Percentiles rank a stretch among this genome's conserved stretches.
Conservation (phyloP, 1,140 invertebrate species). For the Drosophila repletoides region DNA sequence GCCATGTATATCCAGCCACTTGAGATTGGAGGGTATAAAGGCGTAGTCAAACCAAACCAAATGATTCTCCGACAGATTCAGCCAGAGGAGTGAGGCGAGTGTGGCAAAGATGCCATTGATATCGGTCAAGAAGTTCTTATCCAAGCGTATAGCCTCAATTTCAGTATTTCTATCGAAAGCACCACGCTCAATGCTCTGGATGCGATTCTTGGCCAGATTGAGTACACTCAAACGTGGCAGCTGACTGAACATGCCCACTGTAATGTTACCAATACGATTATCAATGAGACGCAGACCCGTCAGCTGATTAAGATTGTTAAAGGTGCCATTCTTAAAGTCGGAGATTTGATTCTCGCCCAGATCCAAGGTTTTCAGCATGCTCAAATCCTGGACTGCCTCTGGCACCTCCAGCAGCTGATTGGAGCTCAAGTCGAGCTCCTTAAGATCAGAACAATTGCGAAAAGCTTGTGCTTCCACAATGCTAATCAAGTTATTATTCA, state of each 20-base stretch:
- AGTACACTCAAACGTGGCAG: constrained; percentile 89
- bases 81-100: constrained; percentile 89
- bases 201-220: constrained; percentile 91
- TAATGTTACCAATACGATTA: constrained; percentile 91
- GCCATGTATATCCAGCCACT: constrained; percentile 92
- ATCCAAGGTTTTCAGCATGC: constrained; percentile 90
- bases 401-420: constrained; percentile 90
- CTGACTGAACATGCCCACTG: constrained; percentile 87
- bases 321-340: constrained; percentile 88
- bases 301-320: constrained; percentile 88
- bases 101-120: constrained; percentile 90
- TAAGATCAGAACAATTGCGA: constrained; percentile 90
- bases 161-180: constrained; percentile 89
- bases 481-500: constrained; percentile 90
- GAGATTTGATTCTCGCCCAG: constrained; percentile 91
- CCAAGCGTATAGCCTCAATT: constrained; percentile 91
- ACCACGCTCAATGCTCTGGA: constrained; percentile 88
- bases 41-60: constrained; percentile 92
- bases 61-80: constrained; percentile 93
- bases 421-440: constrained; percentile 91
- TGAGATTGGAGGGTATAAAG: constrained; percentile 89
- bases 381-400: constrained; percentile 88
- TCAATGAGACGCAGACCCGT: constrained; percentile 91
- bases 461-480: constrained; percentile 90
- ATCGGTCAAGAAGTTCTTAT: constrained; percentile 90